phyloP scores from a whole-genome alignment of 2,888 invertebrate genomes.

The Hedychridium roseum region DNA sequence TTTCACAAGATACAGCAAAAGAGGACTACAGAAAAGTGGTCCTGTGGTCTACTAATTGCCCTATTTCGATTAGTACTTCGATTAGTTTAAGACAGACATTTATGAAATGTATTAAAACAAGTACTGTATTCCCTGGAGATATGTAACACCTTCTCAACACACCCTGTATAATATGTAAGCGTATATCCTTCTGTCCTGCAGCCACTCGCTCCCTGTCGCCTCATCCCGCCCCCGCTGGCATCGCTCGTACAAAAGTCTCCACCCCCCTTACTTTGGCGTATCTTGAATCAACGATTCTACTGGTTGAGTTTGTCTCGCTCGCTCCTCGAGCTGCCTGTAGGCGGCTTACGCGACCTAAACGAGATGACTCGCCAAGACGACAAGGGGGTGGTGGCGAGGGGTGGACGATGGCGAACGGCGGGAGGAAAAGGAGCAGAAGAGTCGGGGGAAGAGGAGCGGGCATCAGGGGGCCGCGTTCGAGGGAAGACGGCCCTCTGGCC shows the following conservation, averaged over 20 bases:
- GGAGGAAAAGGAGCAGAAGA: constrained; percentile 5
- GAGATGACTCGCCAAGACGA: constrained; percentile 41
- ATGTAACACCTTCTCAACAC: too few relatives aligned
- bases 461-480: constrained; percentile 23
- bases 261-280: constrained; percentile 15
- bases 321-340: constrained; percentile 6
- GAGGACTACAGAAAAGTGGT: too few relatives aligned
- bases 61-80: too few relatives aligned
- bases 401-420: too few relatives aligned
- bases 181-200: constrained; percentile 42
- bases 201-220: constrained; percentile 43
- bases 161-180: too few relatives aligned
- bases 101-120: too few relatives aligned
- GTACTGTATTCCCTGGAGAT: too few relatives aligned
- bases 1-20: too few relatives aligned
- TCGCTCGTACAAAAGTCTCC: too few relatives aligned
- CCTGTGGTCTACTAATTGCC: too few relatives aligned
- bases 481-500: constrained; percentile 42
- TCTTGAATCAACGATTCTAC: constrained; percentile 21
- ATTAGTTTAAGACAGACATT: too few relatives aligned
- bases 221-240: constrained; percentile 26
- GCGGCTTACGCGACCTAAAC: constrained; percentile 37
- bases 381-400: constrained; percentile 21
- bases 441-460: constrained; percentile 16
- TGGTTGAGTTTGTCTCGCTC: constrained; percentile 6